A percentile compares a stretch with the other conserved stretches of the same genome.
Conservation (phyloP, 2,888 invertebrate genomes). For the Drosophila testacea region DNA sequence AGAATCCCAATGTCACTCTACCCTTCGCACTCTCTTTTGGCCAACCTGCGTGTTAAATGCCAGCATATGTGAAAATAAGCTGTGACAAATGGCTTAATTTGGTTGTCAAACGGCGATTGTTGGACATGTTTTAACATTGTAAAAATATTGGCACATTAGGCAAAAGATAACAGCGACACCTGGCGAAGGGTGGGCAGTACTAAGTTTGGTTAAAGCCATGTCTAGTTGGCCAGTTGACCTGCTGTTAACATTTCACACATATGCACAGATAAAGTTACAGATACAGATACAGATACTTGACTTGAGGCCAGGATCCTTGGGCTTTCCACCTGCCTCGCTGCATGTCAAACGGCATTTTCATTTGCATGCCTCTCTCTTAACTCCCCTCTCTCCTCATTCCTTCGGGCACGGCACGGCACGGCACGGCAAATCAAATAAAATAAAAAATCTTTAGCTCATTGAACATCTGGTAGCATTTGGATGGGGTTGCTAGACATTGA, state of each 20-base stretch:
- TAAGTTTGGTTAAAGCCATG: conserved; percentile 35
- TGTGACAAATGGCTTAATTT: conserved; percentile 86
- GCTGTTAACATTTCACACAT: conserved; percentile 73
- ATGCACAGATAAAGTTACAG: conserved; percentile 8
- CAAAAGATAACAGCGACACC: conserved; percentile 60
- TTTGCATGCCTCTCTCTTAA: conserved; percentile 70
- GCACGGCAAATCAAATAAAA: conserved; percentile 31
- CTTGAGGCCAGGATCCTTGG: conserved; percentile 56
- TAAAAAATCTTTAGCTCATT: conserved; percentile 59
- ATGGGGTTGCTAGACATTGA: conserved; percentile 70
- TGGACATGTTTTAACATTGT: conserved; percentile 70
- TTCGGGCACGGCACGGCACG: conserved; percentile 3
- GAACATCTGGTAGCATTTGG: conserved; percentile 81
- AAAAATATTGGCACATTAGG: conserved; percentile 77
- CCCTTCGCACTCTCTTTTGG: not conserved
- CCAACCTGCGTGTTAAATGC: conserved; percentile 82
- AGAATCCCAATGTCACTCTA: not conserved
- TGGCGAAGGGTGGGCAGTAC: conserved; percentile 16
- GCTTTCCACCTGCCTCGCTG: conserved; percentile 69
- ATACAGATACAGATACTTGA: conserved; percentile 48
- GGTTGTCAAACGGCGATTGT: conserved; percentile 76
- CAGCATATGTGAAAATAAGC: conserved; percentile 86
- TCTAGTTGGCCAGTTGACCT: conserved; percentile 67
- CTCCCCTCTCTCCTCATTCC: not conserved
- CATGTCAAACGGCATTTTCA: conserved; percentile 57